Base-by-base conservation (phyloP, 2,888 invertebrate genomes). In the Lymantria dispar region DNA sequence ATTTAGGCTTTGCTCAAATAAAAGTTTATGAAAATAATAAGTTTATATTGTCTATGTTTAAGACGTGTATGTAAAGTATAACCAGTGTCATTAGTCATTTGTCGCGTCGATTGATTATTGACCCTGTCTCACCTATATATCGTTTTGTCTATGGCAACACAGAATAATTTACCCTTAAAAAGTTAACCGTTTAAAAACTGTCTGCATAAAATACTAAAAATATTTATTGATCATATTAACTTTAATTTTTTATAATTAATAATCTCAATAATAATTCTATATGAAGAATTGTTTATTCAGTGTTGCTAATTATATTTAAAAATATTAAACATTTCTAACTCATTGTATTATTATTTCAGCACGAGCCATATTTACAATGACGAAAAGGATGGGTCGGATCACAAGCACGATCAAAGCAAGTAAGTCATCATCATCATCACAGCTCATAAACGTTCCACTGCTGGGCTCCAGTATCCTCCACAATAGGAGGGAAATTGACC, bases 371-470 rank as follows among this genome's bases (percentile, higher is more conserved):
- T 85, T 43, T 87, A 87, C 62, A 86, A 85, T 53, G 91, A 92
- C 53, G 92, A 92, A 40, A 91, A 89, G 64, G 91, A 92, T 40
- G 85, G 87, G n/a, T 90, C 89, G 1, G 92, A 92, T 56, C 91
- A 91, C 63, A 91, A 90, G 68, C 92, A 91, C 52, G 92, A 92
- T 68, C 91, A 91, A 69, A 91, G 90, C 90, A 92, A 91, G 92
- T 92, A 57, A 87, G 92, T 85, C 3, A 7, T 5, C 2, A 7
- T 33, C 8, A 22, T n/a, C n/a, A n/a, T n/a, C n/a, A n/a, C n/a
- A n/a, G n/a, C n/a, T n/a, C n/a, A n/a, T n/a, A n/a, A n/a, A n/a
- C n/a, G n/a, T n/a, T n/a, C n/a, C n/a, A n/a, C n/a, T n/a, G n/a
- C n/a, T n/a, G n/a, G n/a, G n/a, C n/a, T n/a, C n/a, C n/a, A n/a